Conservation (phyloP, 1,140 invertebrate genomes). For the Sweltsa coloradensis region DNA sequence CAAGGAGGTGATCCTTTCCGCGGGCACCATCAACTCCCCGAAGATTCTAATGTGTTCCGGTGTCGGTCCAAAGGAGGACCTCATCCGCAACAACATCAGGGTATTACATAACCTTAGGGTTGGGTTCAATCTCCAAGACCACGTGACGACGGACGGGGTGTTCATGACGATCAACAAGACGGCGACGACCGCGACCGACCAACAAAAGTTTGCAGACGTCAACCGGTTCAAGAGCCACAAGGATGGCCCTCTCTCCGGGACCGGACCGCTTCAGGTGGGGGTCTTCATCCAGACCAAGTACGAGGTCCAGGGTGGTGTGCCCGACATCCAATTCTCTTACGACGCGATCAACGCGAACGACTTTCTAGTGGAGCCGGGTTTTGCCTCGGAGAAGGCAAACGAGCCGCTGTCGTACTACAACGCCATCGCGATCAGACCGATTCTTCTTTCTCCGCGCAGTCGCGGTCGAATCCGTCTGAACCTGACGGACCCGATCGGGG, state of each 20-base stretch:
- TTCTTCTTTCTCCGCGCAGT: slow-evolving; percentile 42
- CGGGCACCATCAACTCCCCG: slow-evolving; percentile 24
- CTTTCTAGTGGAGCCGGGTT: slow-evolving; percentile 32
- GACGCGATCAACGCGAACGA: slow-evolving; percentile 36
- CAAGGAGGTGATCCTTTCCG: slow-evolving; percentile 27
- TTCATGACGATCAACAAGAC: slow-evolving; percentile 36
- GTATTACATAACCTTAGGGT: slow-evolving; percentile 28
- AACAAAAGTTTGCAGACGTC: slow-evolving; percentile 37
- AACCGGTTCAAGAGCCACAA: slow-evolving; percentile 29
- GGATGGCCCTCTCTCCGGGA: slow-evolving; percentile 36
- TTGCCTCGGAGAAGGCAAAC: slow-evolving; percentile 32
- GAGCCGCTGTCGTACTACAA: slow-evolving; percentile 27
- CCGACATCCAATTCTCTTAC: slow-evolving; percentile 52
- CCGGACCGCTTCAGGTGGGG: slow-evolving; percentile 30
- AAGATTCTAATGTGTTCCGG: slow-evolving; percentile 32
- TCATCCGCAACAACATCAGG: slow-evolving; percentile 15
- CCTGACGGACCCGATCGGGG: slow-evolving; percentile 14
- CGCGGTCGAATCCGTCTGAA: slow-evolving; percentile 26
- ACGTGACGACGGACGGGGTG: slow-evolving; percentile 41
- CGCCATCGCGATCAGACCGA: slow-evolving; percentile 27
- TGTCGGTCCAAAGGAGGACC: slow-evolving; percentile 29
- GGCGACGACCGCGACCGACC: slow-evolving; percentile 29
- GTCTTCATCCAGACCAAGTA: slow-evolving; percentile 39
- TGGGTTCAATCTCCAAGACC: slow-evolving; percentile 40
- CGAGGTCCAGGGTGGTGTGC: slow-evolving; percentile 24